Conservation (phyloP, 2,797 vertebrate genomes). For the Spheniscus humboldti region DNA sequence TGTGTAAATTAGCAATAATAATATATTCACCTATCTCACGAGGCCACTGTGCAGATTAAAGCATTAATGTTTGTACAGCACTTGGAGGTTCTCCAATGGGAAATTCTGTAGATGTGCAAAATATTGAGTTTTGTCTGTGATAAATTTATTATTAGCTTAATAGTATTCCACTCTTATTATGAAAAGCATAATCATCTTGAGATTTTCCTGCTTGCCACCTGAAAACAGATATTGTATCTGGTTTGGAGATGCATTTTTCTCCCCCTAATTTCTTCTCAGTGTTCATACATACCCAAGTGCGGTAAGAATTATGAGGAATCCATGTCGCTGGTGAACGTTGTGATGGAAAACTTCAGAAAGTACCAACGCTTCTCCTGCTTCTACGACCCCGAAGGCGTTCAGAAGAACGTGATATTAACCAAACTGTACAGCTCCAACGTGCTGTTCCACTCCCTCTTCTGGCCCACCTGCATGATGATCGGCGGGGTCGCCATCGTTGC, state of each 20-base stretch:
- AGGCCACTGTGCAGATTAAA: conserved; percentile 33
- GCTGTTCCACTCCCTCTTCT: conserved; percentile 89
- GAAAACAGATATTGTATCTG: not conserved
- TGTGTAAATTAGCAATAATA: conserved; percentile 57
- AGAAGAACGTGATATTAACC: conserved; percentile 86
- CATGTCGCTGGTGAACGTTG: conserved; percentile 80
- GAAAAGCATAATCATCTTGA: conserved; percentile 10
- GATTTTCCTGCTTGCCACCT: not conserved
- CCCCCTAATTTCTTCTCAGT: conserved; percentile 71
- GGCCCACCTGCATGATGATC: conserved; percentile 89
- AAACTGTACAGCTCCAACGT: conserved; percentile 86
- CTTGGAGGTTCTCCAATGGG: conserved; percentile 28
- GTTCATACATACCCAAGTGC: conserved; percentile 92
- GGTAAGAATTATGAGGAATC: conserved; percentile 84
- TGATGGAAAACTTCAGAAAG: conserved; percentile 87
- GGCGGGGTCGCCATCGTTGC: conserved; percentile 85
- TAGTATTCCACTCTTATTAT: not conserved
- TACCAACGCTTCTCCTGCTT: conserved; percentile 87
- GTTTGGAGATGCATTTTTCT: not conserved
- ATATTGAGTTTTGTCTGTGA: conserved; percentile 38
- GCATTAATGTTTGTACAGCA: conserved; percentile 39
- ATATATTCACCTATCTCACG: conserved; percentile 47
- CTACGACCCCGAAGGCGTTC: conserved; percentile 80
- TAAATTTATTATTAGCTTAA: conserved; percentile 46
- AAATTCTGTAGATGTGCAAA: conserved; percentile 38